These are phyloP conservation scores for Procambarus virginalis DNA, from an alignment of 1,140 invertebrate genomes.

Conservation along the genomic window DNA sequence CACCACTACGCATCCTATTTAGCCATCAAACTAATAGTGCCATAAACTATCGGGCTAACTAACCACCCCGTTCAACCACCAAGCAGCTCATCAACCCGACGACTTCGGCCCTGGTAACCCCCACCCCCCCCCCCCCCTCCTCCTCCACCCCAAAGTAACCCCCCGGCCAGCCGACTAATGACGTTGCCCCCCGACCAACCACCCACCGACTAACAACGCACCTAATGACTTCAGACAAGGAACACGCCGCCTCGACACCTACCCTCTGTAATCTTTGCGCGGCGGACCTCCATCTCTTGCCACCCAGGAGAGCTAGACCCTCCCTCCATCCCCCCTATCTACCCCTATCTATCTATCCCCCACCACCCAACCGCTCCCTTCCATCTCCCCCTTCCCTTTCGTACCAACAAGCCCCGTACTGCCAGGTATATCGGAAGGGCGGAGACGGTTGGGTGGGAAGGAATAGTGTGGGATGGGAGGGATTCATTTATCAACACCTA, in stretches of 20 bases:
- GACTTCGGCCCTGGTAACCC: neutral
- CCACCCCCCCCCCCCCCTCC: neutral
- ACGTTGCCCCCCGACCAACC: neutral
- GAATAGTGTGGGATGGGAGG: neutral
- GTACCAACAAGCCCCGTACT: no score
- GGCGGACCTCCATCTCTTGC: neutral
- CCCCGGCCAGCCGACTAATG: neutral
- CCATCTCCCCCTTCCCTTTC: neutral
- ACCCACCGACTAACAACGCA: slow-evolving; percentile 40
- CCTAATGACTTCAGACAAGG: slow-evolving; percentile 42
- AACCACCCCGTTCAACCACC: neutral
- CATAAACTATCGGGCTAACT: neutral
- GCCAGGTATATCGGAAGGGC: neutral
- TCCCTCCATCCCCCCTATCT: neutral
- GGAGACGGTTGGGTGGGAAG: neutral
- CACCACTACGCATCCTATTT: neutral
- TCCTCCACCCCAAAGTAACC: neutral
- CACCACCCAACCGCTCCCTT: neutral
- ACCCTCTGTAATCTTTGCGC: slow-evolving; percentile 25
- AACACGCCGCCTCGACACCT: slow-evolving; percentile 37
- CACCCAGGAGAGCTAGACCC: slow-evolving; percentile 20
- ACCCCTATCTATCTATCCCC: neutral
- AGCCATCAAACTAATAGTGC: neutral
- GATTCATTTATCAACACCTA: no score
- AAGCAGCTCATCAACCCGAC: neutral